Conservation (phyloP, 2,888 invertebrate species). For the Portevinia maculata region DNA sequence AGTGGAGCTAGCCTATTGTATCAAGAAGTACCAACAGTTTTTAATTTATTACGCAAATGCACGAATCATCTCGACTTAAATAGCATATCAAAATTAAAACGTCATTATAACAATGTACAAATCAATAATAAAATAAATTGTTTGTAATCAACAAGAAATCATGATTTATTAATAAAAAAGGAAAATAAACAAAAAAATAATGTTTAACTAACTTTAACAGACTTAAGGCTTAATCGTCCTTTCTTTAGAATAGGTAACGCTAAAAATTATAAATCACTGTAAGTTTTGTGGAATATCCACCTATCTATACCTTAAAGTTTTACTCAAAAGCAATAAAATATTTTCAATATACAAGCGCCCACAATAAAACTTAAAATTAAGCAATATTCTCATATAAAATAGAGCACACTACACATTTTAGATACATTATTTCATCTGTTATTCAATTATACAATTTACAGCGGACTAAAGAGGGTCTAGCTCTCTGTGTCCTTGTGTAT, state of each 20-base stretch:
- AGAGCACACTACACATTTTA: slow-evolving; percentile 66
- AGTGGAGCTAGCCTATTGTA: no score
- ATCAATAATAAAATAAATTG: not conserved
- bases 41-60: no score
- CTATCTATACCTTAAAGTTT: slow-evolving; percentile 46
- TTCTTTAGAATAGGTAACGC: slow-evolving; percentile 20
- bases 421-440: slow-evolving; percentile 37
- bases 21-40: no score
- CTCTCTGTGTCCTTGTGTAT: slow-evolving; percentile 11
- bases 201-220: slow-evolving; percentile 25
- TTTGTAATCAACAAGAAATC: not conserved
- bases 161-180: not conserved
- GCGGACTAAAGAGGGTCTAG: slow-evolving; percentile 19
- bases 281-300: slow-evolving; percentile 33
- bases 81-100: no score
- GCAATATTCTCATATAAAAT: slow-evolving; percentile 62
- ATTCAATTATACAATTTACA: slow-evolving; percentile 55
- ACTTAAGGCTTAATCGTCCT: slow-evolving; percentile 15
- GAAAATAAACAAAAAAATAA: not conserved
- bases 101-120: no score
- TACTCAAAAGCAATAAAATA: slow-evolving; percentile 36
- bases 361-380: slow-evolving; percentile 10
- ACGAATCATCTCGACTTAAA: no score
- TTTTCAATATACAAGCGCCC: slow-evolving; percentile 40
- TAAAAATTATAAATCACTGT: slow-evolving; percentile 31